phyloP scores from a whole-genome alignment of 2,113 vertebrate species.

The Chiloscyllium plagiosum region DNA sequence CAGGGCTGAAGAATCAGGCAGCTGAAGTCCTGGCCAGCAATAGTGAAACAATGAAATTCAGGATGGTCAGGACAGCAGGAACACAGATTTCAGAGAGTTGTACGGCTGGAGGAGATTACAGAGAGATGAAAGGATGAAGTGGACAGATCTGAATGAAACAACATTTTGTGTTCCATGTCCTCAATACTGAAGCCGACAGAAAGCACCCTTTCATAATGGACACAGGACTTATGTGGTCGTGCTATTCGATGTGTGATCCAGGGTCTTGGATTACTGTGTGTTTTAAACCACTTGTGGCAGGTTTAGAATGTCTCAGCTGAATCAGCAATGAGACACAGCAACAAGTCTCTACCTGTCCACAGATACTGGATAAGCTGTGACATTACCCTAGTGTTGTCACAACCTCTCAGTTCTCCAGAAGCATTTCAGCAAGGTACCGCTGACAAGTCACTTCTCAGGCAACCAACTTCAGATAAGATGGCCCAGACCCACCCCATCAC shows the following conservation, averaged over 20 bases:
- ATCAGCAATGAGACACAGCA: not conserved
- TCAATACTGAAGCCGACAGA: not conserved
- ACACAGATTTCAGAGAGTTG: not conserved
- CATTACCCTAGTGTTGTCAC: not conserved
- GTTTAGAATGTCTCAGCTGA: not conserved
- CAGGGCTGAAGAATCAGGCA: not conserved
- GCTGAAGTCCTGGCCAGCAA: not conserved
- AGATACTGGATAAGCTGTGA: not conserved
- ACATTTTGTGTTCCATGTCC: not conserved
- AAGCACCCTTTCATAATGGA: not conserved
- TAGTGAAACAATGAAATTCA: not conserved
- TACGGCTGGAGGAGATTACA: not conserved
- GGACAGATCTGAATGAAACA: not conserved
- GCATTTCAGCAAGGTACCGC: not conserved
- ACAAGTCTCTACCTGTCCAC: not conserved
- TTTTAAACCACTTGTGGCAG: not conserved
- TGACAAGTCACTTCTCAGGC: not conserved
- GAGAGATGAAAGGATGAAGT: not conserved
- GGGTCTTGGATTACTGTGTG: no score
- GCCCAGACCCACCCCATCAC: not conserved
- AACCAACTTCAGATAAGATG: not conserved
- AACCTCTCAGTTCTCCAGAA: not conserved
- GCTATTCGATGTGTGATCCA: not conserved
- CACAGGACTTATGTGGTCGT: not conserved
- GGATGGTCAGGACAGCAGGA: not conserved